These are phyloP conservation scores for Suillia variegata DNA, from an alignment of 2,888 invertebrate species.

Conservation along the genomic window DNA sequence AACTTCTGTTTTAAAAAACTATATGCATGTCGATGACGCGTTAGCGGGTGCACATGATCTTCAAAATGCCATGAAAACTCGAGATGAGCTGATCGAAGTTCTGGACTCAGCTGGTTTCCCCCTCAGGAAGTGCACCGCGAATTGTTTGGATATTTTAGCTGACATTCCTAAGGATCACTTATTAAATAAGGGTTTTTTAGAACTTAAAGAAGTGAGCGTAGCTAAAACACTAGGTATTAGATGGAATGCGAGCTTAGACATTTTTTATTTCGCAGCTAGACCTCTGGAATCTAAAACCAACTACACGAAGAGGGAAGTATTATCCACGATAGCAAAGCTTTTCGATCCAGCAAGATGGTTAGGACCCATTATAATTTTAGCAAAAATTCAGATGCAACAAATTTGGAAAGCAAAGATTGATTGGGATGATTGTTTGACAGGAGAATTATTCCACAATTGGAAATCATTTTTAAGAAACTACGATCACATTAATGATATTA, in stretches of 20 bases:
- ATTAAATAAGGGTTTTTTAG: slow-evolving; percentile 20
- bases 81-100: background rate
- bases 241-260: slow-evolving; percentile 25
- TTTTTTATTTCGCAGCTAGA: slow-evolving; percentile 16
- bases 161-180: background rate
- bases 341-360: slow-evolving; percentile 29
- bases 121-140: slow-evolving; percentile 1
- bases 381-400: slow-evolving; percentile 29
- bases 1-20: background rate
- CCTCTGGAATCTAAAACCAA: background rate
- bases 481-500: slow-evolving; percentile 14
- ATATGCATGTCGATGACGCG: slow-evolving; percentile 21
- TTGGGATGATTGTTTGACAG: slow-evolving; percentile 18
- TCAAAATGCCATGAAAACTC: background rate
- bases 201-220: slow-evolving; percentile 18
- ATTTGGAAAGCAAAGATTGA: slow-evolving; percentile 22
- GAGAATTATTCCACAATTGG: background rate
- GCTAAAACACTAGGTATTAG: slow-evolving; percentile 24
- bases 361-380: slow-evolving; percentile 21
- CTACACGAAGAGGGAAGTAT: slow-evolving; percentile 23
- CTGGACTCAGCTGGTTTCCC: slow-evolving; percentile 6
- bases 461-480: slow-evolving; percentile 18
- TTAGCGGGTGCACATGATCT: slow-evolving; percentile 15
- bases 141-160: background rate
- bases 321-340: slow-evolving; percentile 26